These are phyloP conservation scores for Gorsachius magnificus DNA, from an alignment of 2,797 vertebrate genomes.

Conservation along the genomic window DNA sequence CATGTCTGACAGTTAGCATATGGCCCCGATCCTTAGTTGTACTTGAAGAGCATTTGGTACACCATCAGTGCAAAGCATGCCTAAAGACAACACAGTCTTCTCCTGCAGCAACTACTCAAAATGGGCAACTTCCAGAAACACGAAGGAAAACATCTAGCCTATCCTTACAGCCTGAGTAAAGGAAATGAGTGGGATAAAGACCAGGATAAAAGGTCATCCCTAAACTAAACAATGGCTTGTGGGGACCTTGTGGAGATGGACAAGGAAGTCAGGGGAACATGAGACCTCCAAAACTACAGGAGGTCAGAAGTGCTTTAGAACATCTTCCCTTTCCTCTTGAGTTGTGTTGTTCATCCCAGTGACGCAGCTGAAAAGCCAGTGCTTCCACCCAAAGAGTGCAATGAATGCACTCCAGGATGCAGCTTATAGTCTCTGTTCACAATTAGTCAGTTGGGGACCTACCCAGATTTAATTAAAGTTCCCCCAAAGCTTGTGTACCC, in stretches of 20 bases:
- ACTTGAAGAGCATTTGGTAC: neutral
- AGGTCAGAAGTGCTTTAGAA: neutral
- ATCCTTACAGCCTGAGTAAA: neutral
- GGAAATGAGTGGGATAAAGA: neutral
- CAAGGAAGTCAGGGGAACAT: neutral
- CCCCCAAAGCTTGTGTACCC: neutral
- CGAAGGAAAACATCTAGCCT: neutral
- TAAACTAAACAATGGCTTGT: neutral
- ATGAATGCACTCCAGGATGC: neutral
- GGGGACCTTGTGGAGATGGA: neutral
- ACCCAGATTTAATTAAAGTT: neutral
- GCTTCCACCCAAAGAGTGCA: neutral
- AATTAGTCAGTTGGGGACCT: neutral
- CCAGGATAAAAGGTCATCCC: neutral
- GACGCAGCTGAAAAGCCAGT: neutral
- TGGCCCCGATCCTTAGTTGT: neutral
- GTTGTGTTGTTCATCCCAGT: neutral
- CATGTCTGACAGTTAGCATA: conserved; percentile 41
- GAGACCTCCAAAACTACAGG: neutral
- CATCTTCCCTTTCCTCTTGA: neutral
- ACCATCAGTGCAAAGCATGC: neutral
- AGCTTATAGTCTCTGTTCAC: neutral
- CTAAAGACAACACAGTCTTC: neutral
- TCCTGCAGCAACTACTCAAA: fast-evolving
- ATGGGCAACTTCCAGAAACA: neutral